Base-by-base conservation (phyloP, 2,113 vertebrate genomes). In the Eonycteris spelaea region DNA sequence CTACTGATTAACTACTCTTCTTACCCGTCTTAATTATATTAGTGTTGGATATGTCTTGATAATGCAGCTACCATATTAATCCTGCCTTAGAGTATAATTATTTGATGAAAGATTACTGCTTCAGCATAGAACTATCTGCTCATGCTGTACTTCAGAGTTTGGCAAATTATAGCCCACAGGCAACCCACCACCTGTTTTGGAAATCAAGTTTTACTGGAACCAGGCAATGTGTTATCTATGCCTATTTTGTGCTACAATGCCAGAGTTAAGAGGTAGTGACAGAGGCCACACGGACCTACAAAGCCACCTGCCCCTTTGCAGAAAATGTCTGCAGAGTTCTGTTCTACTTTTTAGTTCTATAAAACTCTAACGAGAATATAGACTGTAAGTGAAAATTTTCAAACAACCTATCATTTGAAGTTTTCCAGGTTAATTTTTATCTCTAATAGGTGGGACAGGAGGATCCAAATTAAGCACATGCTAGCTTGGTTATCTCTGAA, bases 311-410 rank as follows among this genome's bases (percentile, higher is more conserved):
- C 30, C 11, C 40, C 65, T 45, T 48, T 59, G 51, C 48, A 74
- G 45, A 80, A 94, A 87, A 48, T 4, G 30, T 57, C 48, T 90
- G 16, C 33, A 59, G 38, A 86, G 26, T 51, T 95, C 16, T 85
- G 24, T 11, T 65, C 48, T 19, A 74, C 75, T 45, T 53, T 88
- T 91, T 80, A 40, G 38, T 93, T 57, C 6, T 85, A 63, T 38
- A 70, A 97, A 95, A 91, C 71, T 95, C 79, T 48, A 93, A 75
- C 7, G 65, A 65, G 26, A 82, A 90, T 21, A 78, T 1, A 75
- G 11, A 92, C 12, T 86, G 71, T 12, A 78, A 87, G 28, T 68
- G 13, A 85, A 70, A 63, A 96, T 33, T 61, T 53, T 90, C 40
- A 43, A 92, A 38, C 51, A 84, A 57, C 24, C 3, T 53, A 22